Evolutionary conservation across 2,113 vertebrate genomes (phyloP), one percentile per base, ranked within the genome.

Genomic region (Apus apus): DNA sequence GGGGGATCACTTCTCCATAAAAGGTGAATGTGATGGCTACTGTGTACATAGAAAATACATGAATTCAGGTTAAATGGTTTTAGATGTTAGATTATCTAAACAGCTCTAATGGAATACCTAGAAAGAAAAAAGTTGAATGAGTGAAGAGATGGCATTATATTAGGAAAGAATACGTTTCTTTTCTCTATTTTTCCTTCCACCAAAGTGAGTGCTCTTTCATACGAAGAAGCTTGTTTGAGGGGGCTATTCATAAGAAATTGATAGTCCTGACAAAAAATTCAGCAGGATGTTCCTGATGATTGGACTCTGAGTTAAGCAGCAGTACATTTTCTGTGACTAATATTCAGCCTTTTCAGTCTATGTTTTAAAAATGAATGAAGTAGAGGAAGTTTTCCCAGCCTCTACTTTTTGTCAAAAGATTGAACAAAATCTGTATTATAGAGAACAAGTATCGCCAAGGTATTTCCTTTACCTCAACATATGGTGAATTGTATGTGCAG

Each of bases 241-340:
- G 27, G 13, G 11, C 84, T 74, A 12, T 60, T 92, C 5, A 2
- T 70, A 93, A 86, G 80, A 76, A 88, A 89, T 78, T 78, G 64
- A 76, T 77, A 56, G 11, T 38, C 38, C 56, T 93, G 38, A 91
- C 78, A 70, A 89, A 95, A 89, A 77, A 38, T 38, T 75, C 61
- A 65, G 8, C 79, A 77, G 36, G 15, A 68, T 57, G 13, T 76
- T 88, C 60, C 64, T 80, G 54, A n/a, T 67, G 38, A 27, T 68
- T 93, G 50, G 93, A 95, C 90, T 84, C 74, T 89, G 53, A 38
- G 30, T 90, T 92, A 96, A 46, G 73, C 56, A 92, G 51, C 73
- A 80, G 8, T 67, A 72, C 74, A 68, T 93, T 71, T 76, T 87
- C 85, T 53, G 5, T 76, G 46, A 46, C 79, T 45, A 32, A 38